A percentile compares a stretch with the other conserved stretches of the same genome.
Conservation (phyloP, 2,888 invertebrate genomes). For the Allygus modestus region DNA sequence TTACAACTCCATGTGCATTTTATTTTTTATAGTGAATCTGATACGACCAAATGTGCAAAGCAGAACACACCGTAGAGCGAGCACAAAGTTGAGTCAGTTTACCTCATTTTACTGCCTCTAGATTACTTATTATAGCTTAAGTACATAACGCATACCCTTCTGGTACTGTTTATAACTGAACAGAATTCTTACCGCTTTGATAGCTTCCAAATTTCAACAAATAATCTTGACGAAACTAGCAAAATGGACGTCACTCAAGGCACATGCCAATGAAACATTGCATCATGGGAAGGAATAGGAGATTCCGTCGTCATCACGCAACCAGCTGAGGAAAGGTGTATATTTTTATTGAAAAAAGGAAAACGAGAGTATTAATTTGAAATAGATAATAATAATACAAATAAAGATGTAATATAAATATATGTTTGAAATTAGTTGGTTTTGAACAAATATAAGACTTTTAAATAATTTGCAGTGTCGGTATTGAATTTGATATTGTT, state of each 20-base stretch:
- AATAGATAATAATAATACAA: too few relatives aligned
- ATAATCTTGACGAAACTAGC: constrained; percentile 82
- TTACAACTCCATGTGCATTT: constrained; percentile 53
- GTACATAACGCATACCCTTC: neutral
- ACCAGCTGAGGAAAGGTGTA: constrained; percentile 72
- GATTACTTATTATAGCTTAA: neutral
- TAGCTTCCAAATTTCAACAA: constrained; percentile 80
- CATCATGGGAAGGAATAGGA: constrained; percentile 75
- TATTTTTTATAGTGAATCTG: constrained; percentile 45
- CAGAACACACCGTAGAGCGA: constrained; percentile 52
- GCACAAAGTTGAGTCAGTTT: neutral
- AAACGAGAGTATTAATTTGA: neutral
- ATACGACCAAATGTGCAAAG: constrained; percentile 52
- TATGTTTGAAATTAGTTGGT: too few relatives aligned
- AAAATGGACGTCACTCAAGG: constrained; percentile 83
- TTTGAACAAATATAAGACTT: too few relatives aligned
- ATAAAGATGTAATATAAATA: too few relatives aligned
- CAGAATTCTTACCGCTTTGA: constrained; percentile 78
- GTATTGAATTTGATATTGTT: too few relatives aligned
- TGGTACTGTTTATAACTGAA: neutral
- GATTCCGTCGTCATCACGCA: constrained; percentile 65
- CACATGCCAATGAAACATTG: constrained; percentile 81
- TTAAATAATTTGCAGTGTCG: too few relatives aligned
- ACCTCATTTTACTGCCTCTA: neutral
- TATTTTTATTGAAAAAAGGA: constrained; percentile 67